Evolutionary conservation across 1,140 invertebrate genomes (phyloP).

Genomic region (Oedothorax gibbosus): DNA sequence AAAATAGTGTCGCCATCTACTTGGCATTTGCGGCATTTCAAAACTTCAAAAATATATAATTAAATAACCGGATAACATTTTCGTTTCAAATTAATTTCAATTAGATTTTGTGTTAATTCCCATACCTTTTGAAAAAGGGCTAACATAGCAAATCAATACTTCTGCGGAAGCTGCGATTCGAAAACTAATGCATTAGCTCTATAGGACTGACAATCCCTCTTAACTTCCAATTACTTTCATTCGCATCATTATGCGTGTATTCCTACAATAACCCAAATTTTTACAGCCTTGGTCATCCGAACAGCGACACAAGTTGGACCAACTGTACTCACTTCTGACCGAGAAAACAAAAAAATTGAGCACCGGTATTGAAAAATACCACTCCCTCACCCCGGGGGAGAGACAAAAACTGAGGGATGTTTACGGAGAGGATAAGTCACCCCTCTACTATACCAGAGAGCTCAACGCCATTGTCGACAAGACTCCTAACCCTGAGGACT

Average conservation of each 20-base stretch:
- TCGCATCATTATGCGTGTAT: neutral
- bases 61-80: too few species aligned
- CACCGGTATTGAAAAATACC: constrained; percentile 26
- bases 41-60: too few species aligned
- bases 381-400: neutral
- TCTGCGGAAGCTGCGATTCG: too few species aligned
- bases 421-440: constrained; percentile 42
- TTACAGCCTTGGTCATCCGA: constrained; percentile 20
- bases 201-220: neutral
- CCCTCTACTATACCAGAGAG: constrained; percentile 22
- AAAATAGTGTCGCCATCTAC: neutral
- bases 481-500: neutral
- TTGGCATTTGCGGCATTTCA: neutral
- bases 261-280: neutral
- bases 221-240: neutral
- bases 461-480: constrained; percentile 25
- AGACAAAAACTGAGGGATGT: constrained; percentile 8
- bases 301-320: neutral
- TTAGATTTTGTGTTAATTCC: too few species aligned
- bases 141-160: too few species aligned
- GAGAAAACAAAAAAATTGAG: constrained; percentile 18
- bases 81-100: too few species aligned
- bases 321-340: constrained; percentile 32
- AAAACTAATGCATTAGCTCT: neutral
- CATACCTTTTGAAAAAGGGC: too few species aligned